Evolutionary conservation across 2,797 vertebrate species (phyloP), one percentile per base, ranked within the genome.

Genomic region (Phaenicophaeus curvirostris): DNA sequence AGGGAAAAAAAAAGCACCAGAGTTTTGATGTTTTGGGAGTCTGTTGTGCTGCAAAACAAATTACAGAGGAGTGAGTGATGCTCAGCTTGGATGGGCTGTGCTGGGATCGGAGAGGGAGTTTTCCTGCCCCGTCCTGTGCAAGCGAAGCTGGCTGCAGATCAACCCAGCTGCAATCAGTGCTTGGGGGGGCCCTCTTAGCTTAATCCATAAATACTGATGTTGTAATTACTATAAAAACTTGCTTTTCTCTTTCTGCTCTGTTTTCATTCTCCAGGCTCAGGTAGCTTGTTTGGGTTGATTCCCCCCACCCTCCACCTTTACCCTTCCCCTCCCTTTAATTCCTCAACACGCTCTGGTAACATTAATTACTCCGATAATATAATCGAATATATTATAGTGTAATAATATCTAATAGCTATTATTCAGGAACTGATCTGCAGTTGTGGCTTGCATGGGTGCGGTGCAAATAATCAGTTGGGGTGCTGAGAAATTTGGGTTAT

Each of bases 281-380:
- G 83, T 37, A 72, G 48, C 0, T 1, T 87, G 61, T 67, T 74
- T 68, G 75, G 18, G 62, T 72, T 69, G 72, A 69, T 92, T 76
- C 72, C 39, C 18, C 33, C 31, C 25, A 8, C 15, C 78, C n/a
- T n/a, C n/a, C n/a, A n/a, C 58, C 53, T 86, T 80, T 42, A 18
- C 16, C 9, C 44, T 51, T 41, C 20, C 30, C 23, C 8, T 83
- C 54, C 61, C 80, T 77, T 74, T 53, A 84, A 72, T 91, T 93
- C 80, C 66, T 69, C 67, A 81, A 53, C 33, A 17, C 24, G 3
- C 37, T 9, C 39, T 83, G 76, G 82, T 72, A 91, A 61, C 66
- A 71, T 94, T 91, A 93, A 90, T 95, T 88, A 77, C 80, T 84
- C 18, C 44, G 55, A 94, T 39, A 39, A 39, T 39, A 39, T 39